These are phyloP conservation scores for Stenoptilia bipunctidactyla DNA, from an alignment of 2,888 invertebrate genomes.

Conservation along the genomic window DNA sequence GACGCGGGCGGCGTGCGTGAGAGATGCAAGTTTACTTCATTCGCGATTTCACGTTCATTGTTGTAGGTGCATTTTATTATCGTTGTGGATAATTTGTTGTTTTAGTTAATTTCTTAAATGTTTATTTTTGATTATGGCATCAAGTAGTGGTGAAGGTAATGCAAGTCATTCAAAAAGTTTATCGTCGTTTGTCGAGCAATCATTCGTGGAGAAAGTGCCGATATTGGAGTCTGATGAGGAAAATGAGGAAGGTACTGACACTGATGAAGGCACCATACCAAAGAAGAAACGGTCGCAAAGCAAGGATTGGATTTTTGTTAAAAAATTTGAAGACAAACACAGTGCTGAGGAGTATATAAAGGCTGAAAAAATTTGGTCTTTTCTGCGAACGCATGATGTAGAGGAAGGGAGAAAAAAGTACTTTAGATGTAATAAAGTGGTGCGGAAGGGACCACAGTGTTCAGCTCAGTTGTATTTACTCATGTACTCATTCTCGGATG, in stretches of 20 bases:
- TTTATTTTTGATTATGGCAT: too few species aligned
- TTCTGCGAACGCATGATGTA: conserved; percentile 9
- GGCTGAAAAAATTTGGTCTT: background rate
- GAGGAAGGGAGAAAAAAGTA: conserved; percentile 1
- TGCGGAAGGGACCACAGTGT: conserved; percentile 13
- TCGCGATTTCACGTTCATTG: too few species aligned
- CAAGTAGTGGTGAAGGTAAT: too few species aligned
- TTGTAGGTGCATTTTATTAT: too few species aligned
- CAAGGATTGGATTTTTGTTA: background rate
- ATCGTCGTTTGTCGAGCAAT: too few species aligned
- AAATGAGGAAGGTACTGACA: too few species aligned
- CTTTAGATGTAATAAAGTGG: conserved; percentile 4
- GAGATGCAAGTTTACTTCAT: too few species aligned
- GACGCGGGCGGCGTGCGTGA: too few species aligned
- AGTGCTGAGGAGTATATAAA: background rate
- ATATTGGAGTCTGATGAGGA: conserved; percentile 8
- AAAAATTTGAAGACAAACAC: background rate
- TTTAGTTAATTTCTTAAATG: conserved; percentile 1
- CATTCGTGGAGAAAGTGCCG: conserved; percentile 15
- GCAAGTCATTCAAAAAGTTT: too few species aligned
- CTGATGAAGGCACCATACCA: background rate
- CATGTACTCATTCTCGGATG: background rate
- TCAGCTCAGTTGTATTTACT: conserved; percentile 5
- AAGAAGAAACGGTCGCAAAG: background rate
- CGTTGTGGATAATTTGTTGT: conserved; percentile 8